These are phyloP conservation scores for Coelogynopora nodosa DNA, from an alignment of 2,888 invertebrate genomes.

Conservation along the genomic window DNA sequence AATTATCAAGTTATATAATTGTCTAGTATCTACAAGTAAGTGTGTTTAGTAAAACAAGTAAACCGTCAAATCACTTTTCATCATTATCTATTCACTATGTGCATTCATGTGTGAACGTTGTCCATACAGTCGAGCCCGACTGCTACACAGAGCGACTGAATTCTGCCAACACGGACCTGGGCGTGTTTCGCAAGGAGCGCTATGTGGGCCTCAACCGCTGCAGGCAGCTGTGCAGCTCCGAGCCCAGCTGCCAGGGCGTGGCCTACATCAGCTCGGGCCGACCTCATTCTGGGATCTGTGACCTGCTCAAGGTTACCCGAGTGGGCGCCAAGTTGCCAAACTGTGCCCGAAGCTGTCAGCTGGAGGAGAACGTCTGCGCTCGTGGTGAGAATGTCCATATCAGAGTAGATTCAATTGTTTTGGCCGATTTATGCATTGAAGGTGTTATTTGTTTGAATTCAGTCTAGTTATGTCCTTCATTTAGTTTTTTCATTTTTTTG, in stretches of 20 bases:
- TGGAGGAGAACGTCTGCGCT: not conserved
- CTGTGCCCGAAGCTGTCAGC: not conserved
- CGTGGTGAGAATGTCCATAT: not conserved
- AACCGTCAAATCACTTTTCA: not conserved
- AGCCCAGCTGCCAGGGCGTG: constrained; percentile 7
- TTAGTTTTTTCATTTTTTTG: no score
- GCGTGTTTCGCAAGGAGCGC: constrained; percentile 28
- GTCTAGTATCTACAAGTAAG: no score
- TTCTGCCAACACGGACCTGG: not conserved
- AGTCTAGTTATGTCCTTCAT: no score
- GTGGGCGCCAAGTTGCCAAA: not conserved
- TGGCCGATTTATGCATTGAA: no score
- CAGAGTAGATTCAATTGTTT: not conserved
- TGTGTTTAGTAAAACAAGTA: not conserved
- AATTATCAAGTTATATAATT: no score
- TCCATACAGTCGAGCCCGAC: not conserved
- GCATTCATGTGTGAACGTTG: no score
- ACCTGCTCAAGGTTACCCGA: not conserved
- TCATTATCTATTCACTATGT: no score
- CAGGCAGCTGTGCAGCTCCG: not conserved
- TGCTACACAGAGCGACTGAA: not conserved
- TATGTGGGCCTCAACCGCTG: constrained; percentile 1
- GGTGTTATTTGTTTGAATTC: no score
- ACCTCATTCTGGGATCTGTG: not conserved
- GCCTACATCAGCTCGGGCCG: constrained; percentile 14